These are phyloP conservation scores for Drosophila dives DNA, from an alignment of 2,888 invertebrate genomes.

Conservation along the genomic window DNA sequence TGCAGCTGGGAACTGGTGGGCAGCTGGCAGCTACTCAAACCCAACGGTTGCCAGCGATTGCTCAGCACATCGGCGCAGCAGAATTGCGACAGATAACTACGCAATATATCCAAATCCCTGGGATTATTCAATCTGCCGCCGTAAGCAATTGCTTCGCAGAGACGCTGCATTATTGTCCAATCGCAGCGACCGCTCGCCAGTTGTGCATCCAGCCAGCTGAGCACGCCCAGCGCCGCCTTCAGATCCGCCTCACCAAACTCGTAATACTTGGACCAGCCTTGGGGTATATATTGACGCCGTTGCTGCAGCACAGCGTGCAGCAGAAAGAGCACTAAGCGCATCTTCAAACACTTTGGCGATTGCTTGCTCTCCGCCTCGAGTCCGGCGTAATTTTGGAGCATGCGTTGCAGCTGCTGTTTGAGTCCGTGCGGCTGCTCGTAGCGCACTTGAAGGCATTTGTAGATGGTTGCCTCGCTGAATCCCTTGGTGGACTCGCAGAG, in stretches of 20 bases:
- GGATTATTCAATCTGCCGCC: slow-evolving; percentile 93
- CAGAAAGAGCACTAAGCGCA: slow-evolving; percentile 92
- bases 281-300: slow-evolving; percentile 95
- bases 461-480: slow-evolving; percentile 91
- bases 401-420: slow-evolving; percentile 91
- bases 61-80: slow-evolving; percentile 87
- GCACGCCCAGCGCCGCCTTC: slow-evolving; percentile 89
- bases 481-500: slow-evolving; percentile 92
- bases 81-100: slow-evolving; percentile 87
- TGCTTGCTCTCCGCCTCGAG: slow-evolving; percentile 61
- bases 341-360: slow-evolving; percentile 86
- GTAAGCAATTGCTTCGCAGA: slow-evolving; percentile 92
- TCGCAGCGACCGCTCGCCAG: slow-evolving; percentile 83
- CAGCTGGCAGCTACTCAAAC: slow-evolving; percentile 78
- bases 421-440: slow-evolving; percentile 95
- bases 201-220: slow-evolving; percentile 81
- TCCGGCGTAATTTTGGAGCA: slow-evolving; percentile 89
- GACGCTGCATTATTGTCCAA: slow-evolving; percentile 91
- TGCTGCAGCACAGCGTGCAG: slow-evolving; percentile 96
- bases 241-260: slow-evolving; percentile 94
- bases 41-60: slow-evolving; percentile 87
- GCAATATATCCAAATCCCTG: slow-evolving; percentile 87
- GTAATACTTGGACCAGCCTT: slow-evolving; percentile 95
- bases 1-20: slow-evolving; percentile 82
- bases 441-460: slow-evolving; percentile 92